These are phyloP conservation scores for Eupleurogrammus muticus DNA, from an alignment of 2,797 vertebrate genomes.

Conservation along the genomic window DNA sequence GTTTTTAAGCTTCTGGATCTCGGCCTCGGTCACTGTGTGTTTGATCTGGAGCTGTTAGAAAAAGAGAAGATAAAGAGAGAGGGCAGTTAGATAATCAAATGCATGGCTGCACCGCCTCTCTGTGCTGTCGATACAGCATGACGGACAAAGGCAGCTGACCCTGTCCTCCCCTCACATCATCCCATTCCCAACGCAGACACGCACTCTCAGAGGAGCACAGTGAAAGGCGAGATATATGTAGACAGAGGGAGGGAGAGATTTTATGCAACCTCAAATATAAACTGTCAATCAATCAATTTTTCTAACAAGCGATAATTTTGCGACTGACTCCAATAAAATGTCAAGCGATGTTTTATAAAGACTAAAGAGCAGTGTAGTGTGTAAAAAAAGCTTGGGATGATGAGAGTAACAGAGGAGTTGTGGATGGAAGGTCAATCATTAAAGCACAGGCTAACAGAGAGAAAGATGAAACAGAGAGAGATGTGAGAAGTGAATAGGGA, in stretches of 20 bases:
- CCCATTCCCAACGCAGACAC: constrained; percentile 55
- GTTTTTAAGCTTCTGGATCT: constrained; percentile 99
- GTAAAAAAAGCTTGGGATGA: constrained; percentile 1
- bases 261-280: neutral
- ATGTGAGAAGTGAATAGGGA: neutral
- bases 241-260: neutral
- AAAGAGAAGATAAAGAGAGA: constrained; percentile 47
- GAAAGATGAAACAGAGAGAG: constrained; percentile 30
- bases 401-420: neutral
- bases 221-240: constrained; percentile 1
- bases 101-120: constrained; percentile 72
- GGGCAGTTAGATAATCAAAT: constrained; percentile 72
- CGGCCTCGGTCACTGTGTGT: constrained; percentile 98
- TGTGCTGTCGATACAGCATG: constrained; percentile 61
- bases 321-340: too few species aligned
- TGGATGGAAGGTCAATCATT: constrained; percentile 15
- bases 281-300: neutral
- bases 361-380: neutral
- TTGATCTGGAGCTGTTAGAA: constrained; percentile 96
- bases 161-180: constrained; percentile 54
- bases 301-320: neutral
- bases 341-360: too few species aligned
- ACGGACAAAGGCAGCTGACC: constrained; percentile 63
- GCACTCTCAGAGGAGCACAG: constrained; percentile 45
- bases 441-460: constrained; percentile 4